Base-by-base conservation (phyloP, 2,888 invertebrate species). In the Ceraclea dissimilis region DNA sequence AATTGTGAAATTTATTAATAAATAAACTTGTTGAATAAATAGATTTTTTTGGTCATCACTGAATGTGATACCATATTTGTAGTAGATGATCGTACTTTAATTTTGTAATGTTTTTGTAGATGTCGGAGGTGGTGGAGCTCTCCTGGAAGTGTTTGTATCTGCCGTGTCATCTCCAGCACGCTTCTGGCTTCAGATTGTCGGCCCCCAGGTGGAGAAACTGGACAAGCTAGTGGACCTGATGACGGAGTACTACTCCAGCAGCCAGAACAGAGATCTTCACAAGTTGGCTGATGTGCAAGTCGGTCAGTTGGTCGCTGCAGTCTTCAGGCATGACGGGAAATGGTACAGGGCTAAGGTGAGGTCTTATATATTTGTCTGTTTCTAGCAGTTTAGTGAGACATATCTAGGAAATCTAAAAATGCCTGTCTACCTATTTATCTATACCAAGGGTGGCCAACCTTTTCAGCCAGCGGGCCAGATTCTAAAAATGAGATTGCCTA, bases 141-240 rank as follows among this genome's bases (percentile, higher is more conserved):
- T 81, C 17, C 82, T 91, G 67, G 88, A 93, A 67, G 89, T 93
- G 16, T 93, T 88, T 71, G 88, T 94, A 2, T 91, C 92, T 0
- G 91, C 93, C 0, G 83, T 91, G 61, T 86, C 87, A 13, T 85
- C 84, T 22, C 93, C 93, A 1, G 75, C 80, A 0, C 77, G 81
- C 11, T 94, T 95, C 74, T 95, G 93, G 91, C 81, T 94, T 10
- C 94, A 94, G 75, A 80, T 90, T 60, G 81, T 86, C 53, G 88
- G 90, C 0, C 81, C 86, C 0, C 83, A 84, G 64, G 85, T 88
- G 1, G 77, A 83, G 6, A 84, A 88, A 67, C 74, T 95, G 16
- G 91, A 94, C 69, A 81, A 85, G 50, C 74, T 95, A 31, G 88
- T 90, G 4, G 79, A 83, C 5, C 80, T 85, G 57, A 93, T 95